Percentiles rank a stretch among this genome's conserved stretches.
Conservation (phyloP, 2,797 vertebrate genomes). For the Calcarius lapponicus region DNA sequence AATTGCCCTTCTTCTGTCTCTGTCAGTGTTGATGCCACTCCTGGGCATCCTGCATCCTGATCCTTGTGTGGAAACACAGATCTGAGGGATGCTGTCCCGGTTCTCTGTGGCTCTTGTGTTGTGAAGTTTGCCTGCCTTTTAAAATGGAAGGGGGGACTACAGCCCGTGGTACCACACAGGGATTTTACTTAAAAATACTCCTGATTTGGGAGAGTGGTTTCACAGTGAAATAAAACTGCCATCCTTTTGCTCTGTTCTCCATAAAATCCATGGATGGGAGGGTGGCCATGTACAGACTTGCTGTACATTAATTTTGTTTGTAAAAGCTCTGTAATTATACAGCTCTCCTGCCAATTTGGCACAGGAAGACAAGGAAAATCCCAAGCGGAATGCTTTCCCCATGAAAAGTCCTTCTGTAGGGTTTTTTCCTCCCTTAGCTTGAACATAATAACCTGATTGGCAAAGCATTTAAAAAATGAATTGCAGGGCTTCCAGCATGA, state of each 20-base stretch:
- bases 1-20: neutral
- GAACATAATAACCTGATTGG: neutral
- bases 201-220: neutral
- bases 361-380: slow-evolving; percentile 24
- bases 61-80: neutral
- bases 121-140: neutral
- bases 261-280: neutral
- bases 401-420: neutral
- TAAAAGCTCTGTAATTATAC: slow-evolving; percentile 21
- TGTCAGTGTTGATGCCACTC: fast-evolving
- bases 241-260: neutral
- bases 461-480: neutral
- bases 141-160: neutral
- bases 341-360: slow-evolving; percentile 46
- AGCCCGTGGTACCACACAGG: fast-evolving
- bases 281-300: slow-evolving; percentile 35
- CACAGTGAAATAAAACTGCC: neutral
- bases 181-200: neutral
- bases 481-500: neutral
- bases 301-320: slow-evolving; percentile 57
- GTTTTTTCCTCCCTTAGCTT: neutral
- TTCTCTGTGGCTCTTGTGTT: neutral
- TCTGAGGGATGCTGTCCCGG: neutral
- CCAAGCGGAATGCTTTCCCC: slow-evolving; percentile 28
- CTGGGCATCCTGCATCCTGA: neutral